Percentiles rank a stretch among this genome's conserved stretches.
These are phyloP conservation scores for Thymallus thymallus DNA, from an alignment of 2,113 vertebrate species.

Conservation along the genomic window DNA sequence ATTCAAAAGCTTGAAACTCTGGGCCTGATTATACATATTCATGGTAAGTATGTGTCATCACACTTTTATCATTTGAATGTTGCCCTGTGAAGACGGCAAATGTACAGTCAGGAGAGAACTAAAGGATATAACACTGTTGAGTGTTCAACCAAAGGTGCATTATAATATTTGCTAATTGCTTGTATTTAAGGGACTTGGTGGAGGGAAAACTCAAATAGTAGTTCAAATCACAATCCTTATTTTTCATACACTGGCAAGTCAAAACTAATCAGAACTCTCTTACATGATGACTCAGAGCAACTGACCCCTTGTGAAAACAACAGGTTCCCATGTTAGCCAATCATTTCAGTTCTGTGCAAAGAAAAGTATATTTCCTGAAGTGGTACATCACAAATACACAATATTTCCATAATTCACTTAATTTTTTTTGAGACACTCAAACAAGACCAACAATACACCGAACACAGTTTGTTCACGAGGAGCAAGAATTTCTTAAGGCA, in stretches of 20 bases:
- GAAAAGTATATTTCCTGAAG: constrained; percentile 2
- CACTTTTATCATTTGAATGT: not conserved
- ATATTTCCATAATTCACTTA: constrained; percentile 21
- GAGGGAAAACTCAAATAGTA: not conserved
- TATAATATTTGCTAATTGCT: constrained; percentile 7
- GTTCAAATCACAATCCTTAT: not conserved
- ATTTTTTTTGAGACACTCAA: constrained; percentile 19
- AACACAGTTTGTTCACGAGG: constrained; percentile 36
- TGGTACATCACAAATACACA: constrained; percentile 20
- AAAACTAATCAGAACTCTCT: not conserved
- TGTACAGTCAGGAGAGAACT: not conserved
- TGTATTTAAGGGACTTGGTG: not conserved
- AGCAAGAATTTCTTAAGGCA: constrained; percentile 56
- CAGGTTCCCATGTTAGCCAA: not conserved
- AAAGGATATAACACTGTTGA: constrained; percentile 10
- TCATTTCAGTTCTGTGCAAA: constrained; percentile 12
- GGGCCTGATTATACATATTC: not conserved
- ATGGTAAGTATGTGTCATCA: not conserved
- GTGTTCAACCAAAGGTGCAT: constrained; percentile 14
- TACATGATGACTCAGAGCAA: not conserved
- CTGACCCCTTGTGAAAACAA: not conserved
- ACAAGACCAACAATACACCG: constrained; percentile 21
- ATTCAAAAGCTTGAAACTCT: not conserved
- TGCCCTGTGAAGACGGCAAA: not conserved
- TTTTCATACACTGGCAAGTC: constrained; percentile 5